Percentiles rank a stretch among this genome's conserved stretches.
phyloP scores from a whole-genome alignment of 2,888 invertebrate species.

The Drosophila austrosaltans region DNA sequence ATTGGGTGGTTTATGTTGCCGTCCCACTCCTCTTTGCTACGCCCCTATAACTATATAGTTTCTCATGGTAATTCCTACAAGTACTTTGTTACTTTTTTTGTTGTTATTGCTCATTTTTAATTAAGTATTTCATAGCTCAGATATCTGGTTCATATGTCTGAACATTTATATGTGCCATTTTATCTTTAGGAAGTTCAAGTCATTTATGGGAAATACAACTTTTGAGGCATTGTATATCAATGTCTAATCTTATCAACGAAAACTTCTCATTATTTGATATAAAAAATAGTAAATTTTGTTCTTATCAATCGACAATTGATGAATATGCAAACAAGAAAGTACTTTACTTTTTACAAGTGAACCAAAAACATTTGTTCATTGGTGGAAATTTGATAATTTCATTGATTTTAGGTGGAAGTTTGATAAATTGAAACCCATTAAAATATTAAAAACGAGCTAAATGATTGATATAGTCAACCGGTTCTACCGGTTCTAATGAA shows the following conservation, averaged over 20 bases:
- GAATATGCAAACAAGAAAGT: background rate
- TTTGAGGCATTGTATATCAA: background rate
- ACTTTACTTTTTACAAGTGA: background rate
- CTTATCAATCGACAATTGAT: slow-evolving; percentile 1
- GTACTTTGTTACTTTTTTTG: slow-evolving; percentile 3
- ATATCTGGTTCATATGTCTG: slow-evolving; percentile 19
- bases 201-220: too few relatives aligned
- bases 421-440: too few relatives aligned
- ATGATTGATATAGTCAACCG: too few relatives aligned
- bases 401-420: too few relatives aligned
- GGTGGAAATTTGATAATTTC: too few relatives aligned
- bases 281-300: background rate
- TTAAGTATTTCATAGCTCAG: slow-evolving; percentile 53
- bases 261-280: slow-evolving; percentile 4
- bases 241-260: slow-evolving; percentile 11
- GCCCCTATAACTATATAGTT: slow-evolving; percentile 28
- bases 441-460: too few relatives aligned
- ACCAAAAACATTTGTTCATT: background rate
- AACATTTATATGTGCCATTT: slow-evolving; percentile 13
- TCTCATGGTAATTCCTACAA: slow-evolving; percentile 7
- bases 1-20: slow-evolving; percentile 29
- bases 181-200: slow-evolving; percentile 17
- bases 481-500: too few relatives aligned
- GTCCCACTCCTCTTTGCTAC: background rate
- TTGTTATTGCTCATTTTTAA: slow-evolving; percentile 50